phyloP scores from a whole-genome alignment of 1,140 invertebrate species.

The Heliconius congener region DNA sequence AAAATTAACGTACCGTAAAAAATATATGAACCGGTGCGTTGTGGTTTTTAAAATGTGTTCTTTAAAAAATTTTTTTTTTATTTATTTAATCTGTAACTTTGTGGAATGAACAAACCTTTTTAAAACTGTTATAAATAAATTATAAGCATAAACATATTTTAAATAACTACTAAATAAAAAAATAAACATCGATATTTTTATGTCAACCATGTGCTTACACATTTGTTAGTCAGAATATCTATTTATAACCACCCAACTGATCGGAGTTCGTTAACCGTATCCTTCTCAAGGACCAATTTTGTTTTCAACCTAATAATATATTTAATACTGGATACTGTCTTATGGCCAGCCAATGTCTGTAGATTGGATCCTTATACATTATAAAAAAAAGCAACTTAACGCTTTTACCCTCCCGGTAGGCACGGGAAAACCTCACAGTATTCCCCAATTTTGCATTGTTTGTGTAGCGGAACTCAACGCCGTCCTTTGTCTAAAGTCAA shows the following conservation, averaged over 20 bases:
- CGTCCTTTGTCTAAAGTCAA: too few relatives aligned
- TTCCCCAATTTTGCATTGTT: too few relatives aligned
- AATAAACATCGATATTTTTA: not conserved
- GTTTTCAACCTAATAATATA: not conserved
- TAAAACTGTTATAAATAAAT: not conserved
- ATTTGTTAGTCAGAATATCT: slow-evolving; percentile 61
- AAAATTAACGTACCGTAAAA: not conserved
- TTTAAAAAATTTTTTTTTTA: not conserved
- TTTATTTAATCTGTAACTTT: not conserved
- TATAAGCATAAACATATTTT: too few relatives aligned
- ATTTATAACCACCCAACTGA: slow-evolving; percentile 62
- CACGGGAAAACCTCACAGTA: too few relatives aligned
- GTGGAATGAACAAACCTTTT: not conserved
- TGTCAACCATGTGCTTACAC: slow-evolving; percentile 58
- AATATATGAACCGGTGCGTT: too few relatives aligned
- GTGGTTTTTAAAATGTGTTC: too few relatives aligned
- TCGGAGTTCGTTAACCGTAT: slow-evolving; percentile 58
- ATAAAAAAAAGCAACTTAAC: too few relatives aligned
- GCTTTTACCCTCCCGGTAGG: too few relatives aligned
- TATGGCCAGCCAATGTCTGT: not conserved
- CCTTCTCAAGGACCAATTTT: slow-evolving; percentile 42
- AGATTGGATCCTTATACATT: not conserved
- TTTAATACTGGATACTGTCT: not conserved
- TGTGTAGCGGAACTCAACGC: too few relatives aligned
- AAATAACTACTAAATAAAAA: not conserved